A percentile compares a stretch with the other conserved stretches of the same genome.
Evolutionary conservation across 2,113 vertebrate species (phyloP).

Genomic region (Ahaetulla prasina): DNA sequence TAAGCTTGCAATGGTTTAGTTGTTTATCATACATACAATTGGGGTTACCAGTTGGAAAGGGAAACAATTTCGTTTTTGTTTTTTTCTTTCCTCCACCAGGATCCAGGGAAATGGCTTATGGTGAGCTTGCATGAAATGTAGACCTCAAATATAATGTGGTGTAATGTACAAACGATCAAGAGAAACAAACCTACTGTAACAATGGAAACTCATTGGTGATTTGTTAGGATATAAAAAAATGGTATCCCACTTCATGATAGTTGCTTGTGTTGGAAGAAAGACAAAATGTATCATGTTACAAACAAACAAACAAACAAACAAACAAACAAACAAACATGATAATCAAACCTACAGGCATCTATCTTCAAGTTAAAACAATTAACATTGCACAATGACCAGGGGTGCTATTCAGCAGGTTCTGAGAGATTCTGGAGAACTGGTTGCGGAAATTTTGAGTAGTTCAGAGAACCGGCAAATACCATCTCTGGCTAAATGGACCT

Average conservation of each 20-base stretch:
- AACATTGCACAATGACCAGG: too few relatives aligned
- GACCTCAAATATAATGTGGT: not conserved
- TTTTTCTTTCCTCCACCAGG: not conserved
- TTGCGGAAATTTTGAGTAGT: too few relatives aligned
- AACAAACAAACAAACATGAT: too few relatives aligned
- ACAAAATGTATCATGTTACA: not conserved
- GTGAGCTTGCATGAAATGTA: not conserved
- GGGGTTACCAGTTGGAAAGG: not conserved
- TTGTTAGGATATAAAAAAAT: too few relatives aligned
- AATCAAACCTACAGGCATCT: not conserved
- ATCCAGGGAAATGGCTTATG: not conserved
- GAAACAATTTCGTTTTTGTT: not conserved
- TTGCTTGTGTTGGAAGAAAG: not conserved
- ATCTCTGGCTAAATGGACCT: too few relatives aligned
- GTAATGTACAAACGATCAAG: not conserved
- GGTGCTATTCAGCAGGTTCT: too few relatives aligned
- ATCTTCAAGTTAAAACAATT: not conserved
- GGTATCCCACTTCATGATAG: too few relatives aligned
- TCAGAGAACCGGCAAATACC: too few relatives aligned
- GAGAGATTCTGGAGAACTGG: too few relatives aligned
- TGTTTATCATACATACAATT: not conserved
- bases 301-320: too few relatives aligned
- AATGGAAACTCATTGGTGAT: too few relatives aligned
- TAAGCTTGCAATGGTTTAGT: not conserved
- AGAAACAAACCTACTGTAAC: too few relatives aligned